Conservation (phyloP, 2,113 vertebrate genomes). For the Conger conger region DNA sequence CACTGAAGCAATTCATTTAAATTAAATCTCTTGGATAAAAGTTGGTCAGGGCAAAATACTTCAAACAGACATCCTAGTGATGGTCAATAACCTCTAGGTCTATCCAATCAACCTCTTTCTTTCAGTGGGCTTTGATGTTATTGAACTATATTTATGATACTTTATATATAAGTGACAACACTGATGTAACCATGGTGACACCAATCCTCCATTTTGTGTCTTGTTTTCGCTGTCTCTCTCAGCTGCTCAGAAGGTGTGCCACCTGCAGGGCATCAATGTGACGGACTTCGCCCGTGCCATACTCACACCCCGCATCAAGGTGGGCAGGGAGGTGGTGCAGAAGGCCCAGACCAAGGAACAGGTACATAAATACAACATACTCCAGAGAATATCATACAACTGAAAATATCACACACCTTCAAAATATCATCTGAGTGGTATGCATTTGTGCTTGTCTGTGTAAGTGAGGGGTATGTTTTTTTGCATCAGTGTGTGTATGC, state of each 20-base stretch:
- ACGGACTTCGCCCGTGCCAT: conserved; percentile 90
- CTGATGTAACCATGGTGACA: neutral
- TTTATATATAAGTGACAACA: neutral
- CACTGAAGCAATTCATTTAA: neutral
- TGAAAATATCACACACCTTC: neutral
- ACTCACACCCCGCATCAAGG: conserved; percentile 92
- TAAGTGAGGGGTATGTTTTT: too few species aligned
- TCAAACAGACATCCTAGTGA: neutral
- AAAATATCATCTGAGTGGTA: too few species aligned
- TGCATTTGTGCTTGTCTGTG: too few species aligned
- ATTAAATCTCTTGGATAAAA: neutral
- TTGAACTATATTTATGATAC: neutral
- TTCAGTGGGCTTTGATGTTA: neutral
- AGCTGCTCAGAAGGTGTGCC: conserved; percentile 96
- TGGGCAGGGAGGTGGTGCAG: conserved; percentile 91
- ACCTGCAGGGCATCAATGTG: conserved; percentile 91
- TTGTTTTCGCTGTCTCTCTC: neutral
- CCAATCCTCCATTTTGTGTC: neutral
- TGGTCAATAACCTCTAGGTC: neutral
- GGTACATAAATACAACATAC: conserved; percentile 60
- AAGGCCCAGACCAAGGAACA: conserved; percentile 98
- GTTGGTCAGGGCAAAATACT: too few species aligned
- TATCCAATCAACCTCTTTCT: neutral
- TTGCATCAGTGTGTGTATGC: too few species aligned
- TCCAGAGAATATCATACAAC: neutral